Evolutionary conservation across 2,888 invertebrate species (phyloP).

Genomic region (Labia minor): DNA sequence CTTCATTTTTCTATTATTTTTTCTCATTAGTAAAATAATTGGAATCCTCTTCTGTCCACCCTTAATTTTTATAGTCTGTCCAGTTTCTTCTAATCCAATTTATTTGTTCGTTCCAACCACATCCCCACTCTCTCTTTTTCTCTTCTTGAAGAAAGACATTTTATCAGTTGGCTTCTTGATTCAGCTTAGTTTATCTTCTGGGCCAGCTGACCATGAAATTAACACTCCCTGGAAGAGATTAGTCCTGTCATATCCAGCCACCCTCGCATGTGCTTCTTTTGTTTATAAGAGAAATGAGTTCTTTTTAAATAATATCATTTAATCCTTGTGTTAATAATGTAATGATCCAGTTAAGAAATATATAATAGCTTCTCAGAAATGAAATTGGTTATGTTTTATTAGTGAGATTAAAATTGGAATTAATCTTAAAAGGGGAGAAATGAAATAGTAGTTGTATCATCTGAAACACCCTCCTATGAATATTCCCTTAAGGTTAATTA

Average conservation of each 20-base stretch:
- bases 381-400: no score
- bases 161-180: constrained; percentile 8
- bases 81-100: background rate
- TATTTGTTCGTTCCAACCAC: background rate
- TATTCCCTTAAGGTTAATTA: no score
- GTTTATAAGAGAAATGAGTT: background rate
- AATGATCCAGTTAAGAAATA: no score
- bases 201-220: constrained; percentile 3
- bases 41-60: no score
- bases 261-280: background rate
- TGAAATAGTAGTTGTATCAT: no score
- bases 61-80: background rate
- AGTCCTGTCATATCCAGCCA: constrained; percentile 5
- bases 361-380: no score
- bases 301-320: constrained; percentile 2
- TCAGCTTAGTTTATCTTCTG: background rate
- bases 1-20: no score
- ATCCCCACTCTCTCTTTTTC: background rate
- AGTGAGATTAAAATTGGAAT: no score
- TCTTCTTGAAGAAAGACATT: background rate
- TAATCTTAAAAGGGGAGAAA: no score
- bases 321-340: no score
- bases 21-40: no score
- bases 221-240: background rate
- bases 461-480: no score